Percentiles rank a stretch among this genome's conserved stretches.
These are phyloP conservation scores for Solenopsis fugax DNA, from an alignment of 1,140 invertebrate genomes.

Conservation along the genomic window DNA sequence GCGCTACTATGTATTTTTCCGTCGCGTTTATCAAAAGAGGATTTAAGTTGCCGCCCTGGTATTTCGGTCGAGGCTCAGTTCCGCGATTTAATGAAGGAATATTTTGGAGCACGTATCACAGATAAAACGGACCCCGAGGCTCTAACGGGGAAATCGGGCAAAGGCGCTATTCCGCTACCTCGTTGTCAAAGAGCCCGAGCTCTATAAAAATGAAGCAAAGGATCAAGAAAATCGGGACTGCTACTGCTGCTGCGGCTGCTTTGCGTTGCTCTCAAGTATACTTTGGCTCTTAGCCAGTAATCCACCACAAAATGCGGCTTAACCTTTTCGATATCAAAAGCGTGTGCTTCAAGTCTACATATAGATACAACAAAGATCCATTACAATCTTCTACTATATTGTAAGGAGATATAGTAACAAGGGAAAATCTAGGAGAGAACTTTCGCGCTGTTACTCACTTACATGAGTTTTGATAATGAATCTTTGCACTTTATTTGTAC, in stretches of 20 bases:
- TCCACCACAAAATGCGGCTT: slow-evolving; percentile 26
- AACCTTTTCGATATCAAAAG: slow-evolving; percentile 47
- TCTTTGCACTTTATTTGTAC: neutral
- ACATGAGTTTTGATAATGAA: neutral
- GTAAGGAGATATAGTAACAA: slow-evolving; percentile 19
- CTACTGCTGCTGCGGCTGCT: slow-evolving; percentile 6
- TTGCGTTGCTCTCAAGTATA: slow-evolving; percentile 27
- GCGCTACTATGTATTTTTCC: slow-evolving; percentile 21
- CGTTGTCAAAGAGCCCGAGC: slow-evolving; percentile 21
- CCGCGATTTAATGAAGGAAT: slow-evolving; percentile 41
- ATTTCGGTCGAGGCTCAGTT: slow-evolving; percentile 13
- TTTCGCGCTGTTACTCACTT: neutral
- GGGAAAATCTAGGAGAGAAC: slow-evolving; percentile 36
- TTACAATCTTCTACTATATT: slow-evolving; percentile 4
- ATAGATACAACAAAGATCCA: neutral
- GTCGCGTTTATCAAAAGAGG: slow-evolving; percentile 32
- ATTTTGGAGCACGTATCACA: slow-evolving; percentile 7
- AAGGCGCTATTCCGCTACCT: neutral
- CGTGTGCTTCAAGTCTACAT: neutral
- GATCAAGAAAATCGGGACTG: slow-evolving; percentile 26
- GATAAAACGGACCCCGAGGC: neutral
- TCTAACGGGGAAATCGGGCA: neutral
- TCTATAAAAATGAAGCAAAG: slow-evolving; percentile 31
- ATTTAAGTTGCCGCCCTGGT: slow-evolving; percentile 15
- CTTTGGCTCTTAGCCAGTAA: slow-evolving; percentile 44